Base-by-base conservation (phyloP, 2,113 vertebrate species). In the Myotis lucifugus region DNA sequence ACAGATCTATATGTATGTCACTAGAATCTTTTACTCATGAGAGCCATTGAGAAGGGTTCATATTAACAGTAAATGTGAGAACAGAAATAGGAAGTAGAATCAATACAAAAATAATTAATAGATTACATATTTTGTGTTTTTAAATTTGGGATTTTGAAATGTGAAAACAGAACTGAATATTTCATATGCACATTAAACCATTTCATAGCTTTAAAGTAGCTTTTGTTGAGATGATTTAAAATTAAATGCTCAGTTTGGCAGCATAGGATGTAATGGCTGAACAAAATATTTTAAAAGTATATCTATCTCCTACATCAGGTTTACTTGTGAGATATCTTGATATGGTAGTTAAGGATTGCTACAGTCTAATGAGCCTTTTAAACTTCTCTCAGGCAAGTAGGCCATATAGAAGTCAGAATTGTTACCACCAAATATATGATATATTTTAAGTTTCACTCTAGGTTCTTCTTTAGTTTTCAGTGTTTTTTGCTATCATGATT, bases 31-130 rank as follows among this genome's bases (percentile, higher is more conserved):
- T 89, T 86, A 72, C 37, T 46, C 82, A 93, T 85, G 69, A 91
- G 67, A 76, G 91, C 77, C 85, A 14, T 90, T 93, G 23, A 83
- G 23, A 9, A 84, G n/a, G 7, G 66, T 81, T 69, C 76, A 92
- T 81, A 54, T 93, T 64, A 90, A 69, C 1, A 34, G 67, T 72
- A 85, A 32, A 37, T 95, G 85, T 95, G n/a, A 93, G 91, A 96
- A 85, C 56, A 97, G 88, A 95, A 93, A 97, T 96, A 95, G 84
- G 93, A 97, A 95, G 42, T 87, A 73, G 32, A 15, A 76, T 84
- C 32, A 88, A 92, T 86, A 40, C 18, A 67, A 90, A 90, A 56
- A 73, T 40, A 78, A 89, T 95, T 97, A 84, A 34, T n/a, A 95
- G 85, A 74, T 59, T 89, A 42, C 74, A 72, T 83, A 70, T 50